Evolutionary conservation across 2,113 vertebrate genomes (phyloP), one percentile per base, ranked within the genome.

Genomic region (Pluvialis apricaria): DNA sequence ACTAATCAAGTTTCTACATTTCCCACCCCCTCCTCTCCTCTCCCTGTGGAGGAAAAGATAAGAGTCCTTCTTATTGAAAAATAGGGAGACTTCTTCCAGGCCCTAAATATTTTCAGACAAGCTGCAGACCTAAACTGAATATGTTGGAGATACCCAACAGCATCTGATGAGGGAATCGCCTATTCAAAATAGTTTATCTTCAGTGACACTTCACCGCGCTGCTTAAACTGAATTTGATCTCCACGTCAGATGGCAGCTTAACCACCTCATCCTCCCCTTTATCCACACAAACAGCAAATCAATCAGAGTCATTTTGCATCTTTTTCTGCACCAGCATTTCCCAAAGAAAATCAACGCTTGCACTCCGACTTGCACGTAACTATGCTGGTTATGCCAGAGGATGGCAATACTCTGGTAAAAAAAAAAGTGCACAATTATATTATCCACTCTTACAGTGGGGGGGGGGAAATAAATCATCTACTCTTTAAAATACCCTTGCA

Each of bases 171-270:
- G 70, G 68, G 25, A 65, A 82, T 36, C 2, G 5, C 12, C 20
- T 36, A 28, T 66, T 70, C 32, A 36, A 9, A 77, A 75, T 4
- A 61, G 11, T 62, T 90, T 20, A 4, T 88, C 51, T 82, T 70
- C 68, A 62, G 72, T 31, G 51, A 69, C 32, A 69, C 36, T 19
- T 57, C 72, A 76, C 12, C 38, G 70, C 2, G 3, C 12, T 79
- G 54, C 45, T 66, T 13, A 6, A 72, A 65, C 11, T 44, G 44
- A 84, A 80, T 84, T 82, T 65, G n/a, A 55, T 82, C 40, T 85
- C 25, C 38, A 19, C 0, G 0, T 91, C 61, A 51, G 31, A 40
- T 0, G 5, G 38, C 68, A 92, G 60, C 29, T 58, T 75, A 73
- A 73, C 45, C 45, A 60, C 4, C 54, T 85, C 81, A 32, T 45